Percentiles rank a stretch among this genome's conserved stretches.
phyloP scores from a whole-genome alignment of 2,113 vertebrate species.

The Nestor notabilis region DNA sequence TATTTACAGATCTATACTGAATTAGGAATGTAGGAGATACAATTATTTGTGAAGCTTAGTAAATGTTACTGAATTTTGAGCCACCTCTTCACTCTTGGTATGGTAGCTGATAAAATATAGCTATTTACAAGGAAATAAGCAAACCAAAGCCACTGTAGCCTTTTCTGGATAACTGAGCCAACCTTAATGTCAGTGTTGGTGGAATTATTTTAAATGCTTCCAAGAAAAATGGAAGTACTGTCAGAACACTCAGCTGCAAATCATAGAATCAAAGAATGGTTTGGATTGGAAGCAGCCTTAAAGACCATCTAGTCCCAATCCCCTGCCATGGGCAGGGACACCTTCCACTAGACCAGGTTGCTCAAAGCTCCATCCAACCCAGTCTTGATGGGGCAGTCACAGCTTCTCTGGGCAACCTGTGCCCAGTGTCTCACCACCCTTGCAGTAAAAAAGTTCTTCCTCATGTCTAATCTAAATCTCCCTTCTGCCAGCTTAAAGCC shows the following conservation, averaged over 20 bases:
- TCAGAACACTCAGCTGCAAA: neutral
- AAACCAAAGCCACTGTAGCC: neutral
- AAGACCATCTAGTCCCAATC: neutral
- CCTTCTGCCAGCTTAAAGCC: neutral
- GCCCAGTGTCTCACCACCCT: neutral
- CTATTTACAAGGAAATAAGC: neutral
- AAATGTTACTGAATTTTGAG: neutral
- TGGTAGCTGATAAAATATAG: neutral
- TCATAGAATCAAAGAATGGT: neutral
- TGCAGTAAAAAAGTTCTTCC: neutral
- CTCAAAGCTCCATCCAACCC: neutral
- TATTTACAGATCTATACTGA: neutral
- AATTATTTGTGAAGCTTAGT: neutral
- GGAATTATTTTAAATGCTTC: neutral
- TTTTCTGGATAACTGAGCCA: neutral
- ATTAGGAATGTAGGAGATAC: neutral
- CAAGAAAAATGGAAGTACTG: neutral
- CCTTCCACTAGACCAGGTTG: neutral
- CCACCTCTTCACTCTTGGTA: neutral
- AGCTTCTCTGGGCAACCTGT: neutral
- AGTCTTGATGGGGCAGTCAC: neutral
- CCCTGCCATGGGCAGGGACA: neutral
- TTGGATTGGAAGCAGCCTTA: neutral
- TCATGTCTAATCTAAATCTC: neutral
- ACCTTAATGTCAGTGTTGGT: neutral